A percentile compares a stretch with the other conserved stretches of the same genome.
Conservation (phyloP, 2,113 vertebrate genomes). For the Sinocyclocheilus rhinocerous region DNA sequence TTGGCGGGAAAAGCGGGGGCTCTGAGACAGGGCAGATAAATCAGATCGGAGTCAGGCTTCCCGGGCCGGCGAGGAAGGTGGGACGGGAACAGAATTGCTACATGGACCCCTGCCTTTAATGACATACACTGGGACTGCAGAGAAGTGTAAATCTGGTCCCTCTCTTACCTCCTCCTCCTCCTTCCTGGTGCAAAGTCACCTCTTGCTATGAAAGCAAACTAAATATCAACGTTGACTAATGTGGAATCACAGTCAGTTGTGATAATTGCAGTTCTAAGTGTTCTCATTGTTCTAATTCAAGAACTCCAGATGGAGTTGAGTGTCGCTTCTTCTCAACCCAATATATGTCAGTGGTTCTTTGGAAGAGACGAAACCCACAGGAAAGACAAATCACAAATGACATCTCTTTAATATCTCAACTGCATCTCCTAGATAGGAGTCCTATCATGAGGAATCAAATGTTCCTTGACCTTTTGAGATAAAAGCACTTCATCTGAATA, state of each 20-base stretch:
- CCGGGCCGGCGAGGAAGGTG: constrained; percentile 68
- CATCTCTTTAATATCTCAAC: neutral
- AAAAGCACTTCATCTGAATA: neutral
- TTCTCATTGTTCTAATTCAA: constrained; percentile 34
- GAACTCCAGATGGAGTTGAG: neutral
- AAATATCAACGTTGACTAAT: neutral
- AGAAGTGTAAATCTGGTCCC: constrained; percentile 68
- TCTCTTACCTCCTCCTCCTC: neutral
- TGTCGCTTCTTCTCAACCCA: neutral
- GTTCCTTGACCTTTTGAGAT: neutral
- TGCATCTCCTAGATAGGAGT: neutral
- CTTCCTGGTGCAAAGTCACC: constrained; percentile 64
- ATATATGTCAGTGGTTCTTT: constrained; percentile 5
- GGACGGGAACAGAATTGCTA: constrained; percentile 68
- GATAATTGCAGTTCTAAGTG: constrained; percentile 28
- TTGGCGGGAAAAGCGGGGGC: constrained; percentile 63
- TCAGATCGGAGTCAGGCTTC: constrained; percentile 64
- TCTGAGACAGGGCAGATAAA: constrained; percentile 74
- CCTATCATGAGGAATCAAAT: neutral
- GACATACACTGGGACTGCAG: constrained; percentile 72
- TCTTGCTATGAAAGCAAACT: constrained; percentile 27
- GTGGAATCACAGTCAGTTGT: constrained; percentile 20
- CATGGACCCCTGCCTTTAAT: constrained; percentile 71
- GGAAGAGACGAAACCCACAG: neutral
- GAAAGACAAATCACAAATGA: constrained; percentile 21